Percentiles rank a stretch among this genome's conserved stretches.
Evolutionary conservation across 92 coral and sea anemone genomes (phyloP).

Genomic region (Anthopleura xanthogrammica): DNA sequence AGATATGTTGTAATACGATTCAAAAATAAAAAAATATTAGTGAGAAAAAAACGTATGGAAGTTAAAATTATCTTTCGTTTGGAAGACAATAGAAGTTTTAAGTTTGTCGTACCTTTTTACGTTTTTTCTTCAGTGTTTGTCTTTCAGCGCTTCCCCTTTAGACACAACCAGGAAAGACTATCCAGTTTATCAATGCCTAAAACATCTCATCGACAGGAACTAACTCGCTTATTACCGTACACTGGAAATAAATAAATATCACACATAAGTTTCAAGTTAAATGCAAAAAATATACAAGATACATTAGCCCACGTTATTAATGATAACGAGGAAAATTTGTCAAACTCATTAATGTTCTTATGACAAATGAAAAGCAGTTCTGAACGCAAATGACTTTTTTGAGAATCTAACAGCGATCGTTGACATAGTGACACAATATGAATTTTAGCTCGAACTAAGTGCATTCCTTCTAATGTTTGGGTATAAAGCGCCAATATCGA

Average conservation of each 20-base stretch:
- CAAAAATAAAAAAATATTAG: too few relatives aligned
- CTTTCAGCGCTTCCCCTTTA: background rate
- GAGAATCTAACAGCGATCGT: background rate
- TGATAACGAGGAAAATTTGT: constrained; percentile 14
- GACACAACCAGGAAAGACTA: background rate
- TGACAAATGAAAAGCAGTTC: background rate
- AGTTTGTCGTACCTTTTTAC: background rate
- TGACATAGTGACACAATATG: background rate
- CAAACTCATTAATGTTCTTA: background rate
- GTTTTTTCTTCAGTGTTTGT: background rate
- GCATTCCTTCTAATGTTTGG: background rate
- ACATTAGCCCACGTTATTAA: constrained; percentile 4
- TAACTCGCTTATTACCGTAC: background rate
- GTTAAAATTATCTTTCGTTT: background rate
- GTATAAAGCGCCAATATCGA: background rate
- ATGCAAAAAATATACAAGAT: background rate
- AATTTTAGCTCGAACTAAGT: background rate
- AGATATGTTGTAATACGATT: background rate
- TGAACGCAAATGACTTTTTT: background rate
- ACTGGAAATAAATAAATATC: background rate
- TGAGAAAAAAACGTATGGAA: background rate
- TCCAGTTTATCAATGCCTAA: too few relatives aligned
- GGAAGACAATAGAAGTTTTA: background rate
- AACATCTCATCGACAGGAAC: background rate
- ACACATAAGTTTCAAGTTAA: background rate